A percentile compares a stretch with the other conserved stretches of the same genome.
These are phyloP conservation scores for Sogatella furcifera DNA, from an alignment of 1,140 invertebrate species.

Conservation along the genomic window DNA sequence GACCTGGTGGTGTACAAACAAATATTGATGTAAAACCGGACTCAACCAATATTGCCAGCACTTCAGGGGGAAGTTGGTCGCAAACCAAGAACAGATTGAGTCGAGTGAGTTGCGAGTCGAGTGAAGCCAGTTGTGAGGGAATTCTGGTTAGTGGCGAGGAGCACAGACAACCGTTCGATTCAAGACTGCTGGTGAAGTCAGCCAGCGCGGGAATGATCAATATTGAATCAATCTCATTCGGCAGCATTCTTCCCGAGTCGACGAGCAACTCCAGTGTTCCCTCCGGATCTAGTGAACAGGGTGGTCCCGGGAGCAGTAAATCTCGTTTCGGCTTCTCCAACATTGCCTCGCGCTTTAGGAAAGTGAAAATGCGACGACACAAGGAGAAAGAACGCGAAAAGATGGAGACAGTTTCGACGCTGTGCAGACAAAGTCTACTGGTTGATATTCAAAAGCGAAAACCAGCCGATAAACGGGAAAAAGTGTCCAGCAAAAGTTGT, in stretches of 20 bases:
- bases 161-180: conserved; percentile 3
- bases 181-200: conserved; percentile 43
- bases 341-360: conserved; percentile 50
- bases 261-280: not conserved
- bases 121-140: conserved; percentile 37
- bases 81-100: conserved; percentile 32
- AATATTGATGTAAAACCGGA: not conserved
- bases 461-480: conserved; percentile 6
- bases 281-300: not conserved
- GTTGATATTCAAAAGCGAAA: conserved; percentile 37
- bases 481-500: conserved; percentile 23
- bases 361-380: conserved; percentile 36
- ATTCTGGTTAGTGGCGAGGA: conserved; percentile 13
- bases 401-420: conserved; percentile 44
- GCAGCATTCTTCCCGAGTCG: not conserved
- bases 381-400: conserved; percentile 32
- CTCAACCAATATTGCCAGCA: too few relatives aligned
- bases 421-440: conserved; percentile 54
- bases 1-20: conserved; percentile 5
- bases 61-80: conserved; percentile 6
- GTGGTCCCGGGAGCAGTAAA: conserved; percentile 14
- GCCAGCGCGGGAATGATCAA: conserved; percentile 62
- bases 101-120: conserved; percentile 44
- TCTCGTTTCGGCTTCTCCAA: conserved; percentile 43
- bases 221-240: conserved; percentile 31